Evolutionary conservation across 2,888 invertebrate genomes (phyloP), one percentile per base, ranked within the genome.

Genomic region (Tortricodes alternella): DNA sequence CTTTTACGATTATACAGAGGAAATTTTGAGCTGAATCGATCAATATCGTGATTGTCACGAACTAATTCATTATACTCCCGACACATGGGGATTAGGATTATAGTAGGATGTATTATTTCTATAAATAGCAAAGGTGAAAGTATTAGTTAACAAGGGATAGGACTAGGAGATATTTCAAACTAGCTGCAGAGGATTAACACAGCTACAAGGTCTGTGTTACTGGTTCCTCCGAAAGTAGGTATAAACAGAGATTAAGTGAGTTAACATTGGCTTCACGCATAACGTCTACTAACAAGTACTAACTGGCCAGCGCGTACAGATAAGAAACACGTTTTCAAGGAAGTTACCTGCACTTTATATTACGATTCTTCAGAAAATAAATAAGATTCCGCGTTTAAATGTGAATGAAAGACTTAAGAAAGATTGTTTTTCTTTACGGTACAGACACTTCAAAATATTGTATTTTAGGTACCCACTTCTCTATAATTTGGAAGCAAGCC

Each of bases 371-470:
- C 2, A 41, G 2, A 24, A 24, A 3, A 24, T 9, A 9, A 2
- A 35, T 35, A 15, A 1, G 3, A 24, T 41, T 39, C 3, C 9
- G 23, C 15, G 23, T 41, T 3, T 29, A 29, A n/a, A 27, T 1
- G n/a, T 3, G n/a, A 27, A 27, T 27, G 9, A 9, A 27, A 9
- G 11, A 4, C 29, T 41, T 41, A 4, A 41, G 15, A 9, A 15
- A 41, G 23, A 8, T 24, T 41, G 41, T 41, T 41, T 41, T 23
- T 23, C 41, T 23, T 41, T 16, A 41, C 41, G 9, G n/a, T 29
- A 44, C 29, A 44, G 44, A 11, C 29, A 46, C 35, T 29, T 55
- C 55, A 50, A 50, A 50, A 50, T 32, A 50, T 50, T 56, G 41
- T 55, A 50, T 32, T 50, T 44, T 37, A n/a, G n/a, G n/a, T n/a